Percentiles rank a stretch among this genome's conserved stretches.
These are phyloP conservation scores for Lucinisca nassula DNA, from an alignment of 2,888 invertebrate genomes.

Conservation along the genomic window DNA sequence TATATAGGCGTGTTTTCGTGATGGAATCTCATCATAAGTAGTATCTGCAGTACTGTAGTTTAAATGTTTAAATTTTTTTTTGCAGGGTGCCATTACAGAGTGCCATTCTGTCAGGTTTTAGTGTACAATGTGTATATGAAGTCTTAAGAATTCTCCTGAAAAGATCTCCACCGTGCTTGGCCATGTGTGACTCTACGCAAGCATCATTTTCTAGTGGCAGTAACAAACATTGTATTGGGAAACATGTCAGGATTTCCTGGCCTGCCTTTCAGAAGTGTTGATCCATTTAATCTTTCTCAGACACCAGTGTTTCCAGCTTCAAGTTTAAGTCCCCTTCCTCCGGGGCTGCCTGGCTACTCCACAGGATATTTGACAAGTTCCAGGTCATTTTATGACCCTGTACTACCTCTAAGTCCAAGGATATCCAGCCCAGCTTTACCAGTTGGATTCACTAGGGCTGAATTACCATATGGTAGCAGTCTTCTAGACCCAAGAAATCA, in stretches of 20 bases:
- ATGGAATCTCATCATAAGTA: no score
- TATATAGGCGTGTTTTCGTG: no score
- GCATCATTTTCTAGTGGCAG: constrained; percentile 42
- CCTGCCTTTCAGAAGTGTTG: constrained; percentile 67
- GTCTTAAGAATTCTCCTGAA: not conserved
- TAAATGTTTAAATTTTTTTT: not conserved
- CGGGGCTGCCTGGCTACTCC: constrained; percentile 27
- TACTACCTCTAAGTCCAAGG: constrained; percentile 1
- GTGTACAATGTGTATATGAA: not conserved
- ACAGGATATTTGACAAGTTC: constrained; percentile 29
- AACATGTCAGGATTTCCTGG: constrained; percentile 72
- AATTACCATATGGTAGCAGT: constrained; percentile 60
- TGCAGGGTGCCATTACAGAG: not conserved
- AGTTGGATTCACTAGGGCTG: constrained; percentile 45
- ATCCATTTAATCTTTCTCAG: constrained; percentile 48
- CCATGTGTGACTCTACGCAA: constrained; percentile 17
- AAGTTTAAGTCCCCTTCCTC: constrained; percentile 39
- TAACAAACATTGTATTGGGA: constrained; percentile 58
- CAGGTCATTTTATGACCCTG: not conserved
- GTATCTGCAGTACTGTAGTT: no score
- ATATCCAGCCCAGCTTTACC: not conserved
- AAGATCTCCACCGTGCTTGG: not conserved
- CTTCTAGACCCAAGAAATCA: constrained; percentile 55
- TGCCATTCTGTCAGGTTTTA: not conserved
- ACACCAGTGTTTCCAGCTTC: constrained; percentile 58